These are phyloP conservation scores for Aplochiton taeniatus DNA, from an alignment of 2,797 vertebrate genomes.

Conservation along the genomic window DNA sequence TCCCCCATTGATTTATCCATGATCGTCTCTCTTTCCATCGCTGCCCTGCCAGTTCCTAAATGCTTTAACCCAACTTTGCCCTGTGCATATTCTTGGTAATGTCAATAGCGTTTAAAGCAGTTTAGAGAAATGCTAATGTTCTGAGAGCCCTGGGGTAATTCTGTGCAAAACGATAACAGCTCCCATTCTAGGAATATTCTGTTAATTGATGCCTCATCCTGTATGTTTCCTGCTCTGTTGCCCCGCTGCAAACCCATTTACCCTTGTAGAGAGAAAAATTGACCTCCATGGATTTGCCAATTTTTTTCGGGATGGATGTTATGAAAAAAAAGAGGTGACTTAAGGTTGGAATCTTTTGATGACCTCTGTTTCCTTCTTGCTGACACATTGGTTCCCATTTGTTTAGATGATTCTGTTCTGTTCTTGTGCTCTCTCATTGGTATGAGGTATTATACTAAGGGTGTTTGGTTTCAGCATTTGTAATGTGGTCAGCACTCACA, in stretches of 20 bases:
- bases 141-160: constrained; percentile 7
- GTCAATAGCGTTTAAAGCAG: constrained; percentile 46
- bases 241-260: constrained; percentile 22
- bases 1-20: constrained; percentile 42
- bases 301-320: background rate
- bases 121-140: constrained; percentile 32
- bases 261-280: constrained; percentile 10
- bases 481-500: constrained; percentile 68
- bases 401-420: constrained; percentile 53
- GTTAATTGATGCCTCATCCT: constrained; percentile 33
- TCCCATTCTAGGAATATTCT: constrained; percentile 9
- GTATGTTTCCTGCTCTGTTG: constrained; percentile 16
- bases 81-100: constrained; percentile 25
- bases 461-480: constrained; percentile 62
- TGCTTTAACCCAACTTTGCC: constrained; percentile 35
- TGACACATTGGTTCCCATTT: constrained; percentile 56
- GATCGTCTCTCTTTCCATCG: constrained; percentile 14
- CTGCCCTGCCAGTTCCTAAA: constrained; percentile 9
- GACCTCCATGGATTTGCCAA: background rate
- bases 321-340: constrained; percentile 19
- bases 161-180: constrained; percentile 12
- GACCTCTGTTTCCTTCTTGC: constrained; percentile 46
- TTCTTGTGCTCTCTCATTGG: constrained; percentile 48
- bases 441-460: constrained; percentile 56
- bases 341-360: constrained; percentile 40